Conservation (phyloP, 2,113 vertebrate species). For the Carassius gibelio region DNA sequence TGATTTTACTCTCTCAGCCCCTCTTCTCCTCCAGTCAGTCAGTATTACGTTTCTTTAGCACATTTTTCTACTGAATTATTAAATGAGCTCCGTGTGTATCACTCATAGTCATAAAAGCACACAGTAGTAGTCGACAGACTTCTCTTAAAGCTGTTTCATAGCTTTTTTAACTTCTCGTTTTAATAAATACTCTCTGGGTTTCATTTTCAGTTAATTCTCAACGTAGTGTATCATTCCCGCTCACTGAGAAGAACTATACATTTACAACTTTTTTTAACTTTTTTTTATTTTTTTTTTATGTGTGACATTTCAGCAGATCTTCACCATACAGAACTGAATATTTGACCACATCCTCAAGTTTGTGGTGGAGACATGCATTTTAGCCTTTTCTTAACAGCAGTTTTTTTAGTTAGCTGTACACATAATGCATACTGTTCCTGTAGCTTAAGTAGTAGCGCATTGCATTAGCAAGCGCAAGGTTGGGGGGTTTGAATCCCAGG, state of each 20-base stretch:
- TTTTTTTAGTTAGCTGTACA: background rate
- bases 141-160: background rate
- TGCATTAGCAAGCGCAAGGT: too few relatives aligned
- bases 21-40: slow-evolving; percentile 1
- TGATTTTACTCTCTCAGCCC: slow-evolving; percentile 51
- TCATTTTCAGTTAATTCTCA: background rate
- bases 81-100: background rate
- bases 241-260: background rate
- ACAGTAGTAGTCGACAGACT: background rate
- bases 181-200: background rate
- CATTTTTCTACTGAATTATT: slow-evolving; percentile 20
- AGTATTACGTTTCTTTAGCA: slow-evolving; percentile 39
- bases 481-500: too few relatives aligned
- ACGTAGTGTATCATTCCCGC: background rate
- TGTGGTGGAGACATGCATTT: background rate
- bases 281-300: background rate
- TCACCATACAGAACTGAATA: background rate
- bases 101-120: background rate
- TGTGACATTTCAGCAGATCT: slow-evolving; percentile 5
- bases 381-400: background rate
- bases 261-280: background rate
- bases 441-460: too few relatives aligned
- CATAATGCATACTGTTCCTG: background rate
- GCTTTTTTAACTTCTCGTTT: background rate
- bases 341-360: slow-evolving; percentile 22